Percentiles rank a stretch among this genome's conserved stretches.
Evolutionary conservation across 2,888 invertebrate species (phyloP).

Genomic region (Drosophila neotestacea): DNA sequence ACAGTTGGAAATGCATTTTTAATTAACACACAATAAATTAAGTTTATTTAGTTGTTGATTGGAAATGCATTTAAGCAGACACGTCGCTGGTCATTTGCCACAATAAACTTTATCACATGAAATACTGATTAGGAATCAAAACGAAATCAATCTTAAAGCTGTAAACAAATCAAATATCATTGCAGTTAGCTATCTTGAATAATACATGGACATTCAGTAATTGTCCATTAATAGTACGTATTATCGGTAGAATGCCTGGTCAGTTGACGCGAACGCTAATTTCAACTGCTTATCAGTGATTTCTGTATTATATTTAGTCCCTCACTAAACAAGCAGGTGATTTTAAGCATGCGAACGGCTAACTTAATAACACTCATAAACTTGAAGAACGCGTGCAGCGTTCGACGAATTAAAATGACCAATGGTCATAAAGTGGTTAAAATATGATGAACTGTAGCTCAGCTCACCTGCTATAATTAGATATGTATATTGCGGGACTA

Average conservation of each 20-base stretch:
- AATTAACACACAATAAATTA: background rate
- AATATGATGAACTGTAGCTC: slow-evolving; percentile 8
- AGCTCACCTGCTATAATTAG: slow-evolving; percentile 60
- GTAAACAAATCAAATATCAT: slow-evolving; percentile 38
- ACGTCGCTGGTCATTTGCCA: background rate
- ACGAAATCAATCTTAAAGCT: slow-evolving; percentile 21
- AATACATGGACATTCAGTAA: slow-evolving; percentile 32
- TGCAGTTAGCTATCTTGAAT: slow-evolving; percentile 19
- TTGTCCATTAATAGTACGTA: slow-evolving; percentile 43
- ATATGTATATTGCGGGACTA: slow-evolving; percentile 24
- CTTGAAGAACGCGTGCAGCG: slow-evolving; percentile 34
- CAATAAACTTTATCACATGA: slow-evolving; percentile 5
- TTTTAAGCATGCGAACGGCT: slow-evolving; percentile 18
- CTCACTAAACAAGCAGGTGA: slow-evolving; percentile 27
- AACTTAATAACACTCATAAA: slow-evolving; percentile 27
- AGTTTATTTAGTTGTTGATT: background rate
- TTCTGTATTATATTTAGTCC: slow-evolving; percentile 52
- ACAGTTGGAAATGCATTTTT: background rate
- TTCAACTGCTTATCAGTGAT: slow-evolving; percentile 57
- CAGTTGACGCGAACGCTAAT: slow-evolving; percentile 42
- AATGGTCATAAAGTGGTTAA: slow-evolving; percentile 23
- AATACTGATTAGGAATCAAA: slow-evolving; percentile 28
- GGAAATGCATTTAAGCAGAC: slow-evolving; percentile 17
- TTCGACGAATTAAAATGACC: slow-evolving; percentile 46
- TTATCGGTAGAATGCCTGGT: slow-evolving; percentile 45